Conservation (phyloP, 2,888 invertebrate genomes). For the Macaria notata region DNA sequence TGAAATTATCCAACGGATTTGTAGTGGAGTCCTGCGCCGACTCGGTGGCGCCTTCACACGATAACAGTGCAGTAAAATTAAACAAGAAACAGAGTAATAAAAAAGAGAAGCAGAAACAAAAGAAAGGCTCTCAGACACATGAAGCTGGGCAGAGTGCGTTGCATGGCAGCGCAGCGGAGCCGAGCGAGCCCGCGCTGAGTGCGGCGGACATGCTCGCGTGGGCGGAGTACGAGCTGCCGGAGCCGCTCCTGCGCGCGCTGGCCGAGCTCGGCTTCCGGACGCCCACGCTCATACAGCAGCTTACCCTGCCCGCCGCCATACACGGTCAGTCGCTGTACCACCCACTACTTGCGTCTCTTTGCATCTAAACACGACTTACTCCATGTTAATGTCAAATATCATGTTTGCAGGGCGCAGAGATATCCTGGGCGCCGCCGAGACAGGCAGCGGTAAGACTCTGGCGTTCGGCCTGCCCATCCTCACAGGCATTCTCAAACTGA, state of each 20-base stretch:
- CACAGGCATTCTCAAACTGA: constrained; percentile 89
- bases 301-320: constrained; percentile 91
- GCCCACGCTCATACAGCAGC: constrained; percentile 95
- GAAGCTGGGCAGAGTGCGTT: too few species aligned
- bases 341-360: not conserved
- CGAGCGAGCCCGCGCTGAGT: constrained; percentile 46
- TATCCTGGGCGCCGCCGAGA: constrained; percentile 99
- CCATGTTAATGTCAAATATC: not conserved
- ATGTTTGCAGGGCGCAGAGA: constrained; percentile 86
- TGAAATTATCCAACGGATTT: constrained; percentile 64
- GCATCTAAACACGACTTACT: not conserved
- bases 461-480: constrained; percentile 98
- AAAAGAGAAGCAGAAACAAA: constrained; percentile 15
- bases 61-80: constrained; percentile 39
- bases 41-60: constrained; percentile 49
- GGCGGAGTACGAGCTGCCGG: constrained; percentile 87
- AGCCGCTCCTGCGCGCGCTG: constrained; percentile 87
- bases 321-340: constrained; percentile 79
- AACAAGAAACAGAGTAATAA: constrained; percentile 21
- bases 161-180: constrained; percentile 4
- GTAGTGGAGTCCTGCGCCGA: constrained; percentile 57
- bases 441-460: constrained; percentile 99
- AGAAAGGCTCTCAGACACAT: too few species aligned
- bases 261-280: constrained; percentile 88
- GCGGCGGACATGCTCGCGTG: constrained; percentile 82